Evolutionary conservation across 2,113 vertebrate genomes (phyloP).

Genomic region (Synchiropus splendidus): DNA sequence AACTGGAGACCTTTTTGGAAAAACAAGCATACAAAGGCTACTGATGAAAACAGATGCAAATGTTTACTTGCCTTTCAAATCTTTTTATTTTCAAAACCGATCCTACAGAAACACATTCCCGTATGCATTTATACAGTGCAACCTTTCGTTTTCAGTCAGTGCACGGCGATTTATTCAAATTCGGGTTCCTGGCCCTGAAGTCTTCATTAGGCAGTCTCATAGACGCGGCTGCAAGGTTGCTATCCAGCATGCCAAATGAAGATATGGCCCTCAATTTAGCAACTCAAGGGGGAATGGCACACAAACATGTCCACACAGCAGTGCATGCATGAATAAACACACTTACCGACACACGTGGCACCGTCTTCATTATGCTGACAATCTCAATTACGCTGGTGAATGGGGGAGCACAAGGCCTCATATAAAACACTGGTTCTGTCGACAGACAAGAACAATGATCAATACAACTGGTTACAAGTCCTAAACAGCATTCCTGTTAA

Average conservation of each 20-base stretch:
- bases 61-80: no score
- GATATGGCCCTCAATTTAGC: conserved; percentile 41
- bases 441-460: no score
- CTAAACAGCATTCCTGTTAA: no score
- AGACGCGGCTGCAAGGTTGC: conserved; percentile 50
- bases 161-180: conserved; percentile 61
- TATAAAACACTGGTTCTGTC: no score
- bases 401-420: no score
- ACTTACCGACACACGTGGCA: conserved; percentile 5
- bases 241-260: conserved; percentile 39
- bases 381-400: no score
- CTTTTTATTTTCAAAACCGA: no score
- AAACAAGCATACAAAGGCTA: no score
- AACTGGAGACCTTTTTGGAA: no score
- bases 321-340: background rate
- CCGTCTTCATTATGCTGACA: background rate
- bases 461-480: no score
- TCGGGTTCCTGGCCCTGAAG: conserved; percentile 63
- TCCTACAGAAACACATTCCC: conserved; percentile 17
- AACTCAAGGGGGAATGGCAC: conserved; percentile 32
- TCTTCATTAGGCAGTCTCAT: conserved; percentile 60
- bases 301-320: conserved; percentile 2
- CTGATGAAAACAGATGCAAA: no score
- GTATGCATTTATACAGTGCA: conserved; percentile 14
- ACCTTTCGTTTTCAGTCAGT: conserved; percentile 54